phyloP scores from a whole-genome alignment of 2,797 vertebrate genomes.

The Siniperca undulata region DNA sequence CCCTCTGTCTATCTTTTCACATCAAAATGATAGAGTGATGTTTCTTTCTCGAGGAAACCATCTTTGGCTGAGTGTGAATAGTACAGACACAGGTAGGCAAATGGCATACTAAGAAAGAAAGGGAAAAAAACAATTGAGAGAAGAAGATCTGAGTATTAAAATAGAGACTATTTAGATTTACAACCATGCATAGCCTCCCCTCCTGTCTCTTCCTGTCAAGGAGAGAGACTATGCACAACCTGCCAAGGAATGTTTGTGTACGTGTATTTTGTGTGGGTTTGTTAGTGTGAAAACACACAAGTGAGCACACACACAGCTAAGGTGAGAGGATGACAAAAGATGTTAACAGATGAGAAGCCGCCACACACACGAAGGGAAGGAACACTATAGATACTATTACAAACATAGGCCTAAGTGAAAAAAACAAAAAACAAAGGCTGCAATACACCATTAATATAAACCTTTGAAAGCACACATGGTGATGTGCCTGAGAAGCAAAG shows the following conservation, averaged over 20 bases:
- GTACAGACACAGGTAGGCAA: neutral
- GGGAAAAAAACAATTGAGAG: neutral
- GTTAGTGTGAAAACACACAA: conserved; percentile 42
- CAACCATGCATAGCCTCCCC: conserved; percentile 4
- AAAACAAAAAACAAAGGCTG: conserved; percentile 1
- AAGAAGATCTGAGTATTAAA: conserved; percentile 9
- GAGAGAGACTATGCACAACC: conserved; percentile 17
- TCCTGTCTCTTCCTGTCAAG: conserved; percentile 33
- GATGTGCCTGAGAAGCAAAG: conserved; percentile 11
- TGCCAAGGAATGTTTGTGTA: conserved; percentile 9
- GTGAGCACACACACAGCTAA: conserved; percentile 55
- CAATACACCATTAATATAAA: conserved; percentile 32
- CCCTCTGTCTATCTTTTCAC: neutral
- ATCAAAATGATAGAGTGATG: neutral
- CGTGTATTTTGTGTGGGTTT: conserved; percentile 12
- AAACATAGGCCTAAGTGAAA: neutral
- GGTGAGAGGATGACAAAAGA: conserved; percentile 70
- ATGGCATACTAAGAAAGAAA: neutral
- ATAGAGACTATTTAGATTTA: conserved; percentile 26
- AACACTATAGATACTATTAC: conserved; percentile 28
- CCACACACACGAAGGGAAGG: conserved; percentile 34
- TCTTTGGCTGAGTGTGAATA: conserved; percentile 1
- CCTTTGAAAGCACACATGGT: neutral
- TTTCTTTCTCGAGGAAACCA: neutral
- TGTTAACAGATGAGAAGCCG: conserved; percentile 53